Evolutionary conservation across 2,113 vertebrate species (phyloP), one percentile per base, ranked within the genome.

Genomic region (Dryoscopus gambensis): DNA sequence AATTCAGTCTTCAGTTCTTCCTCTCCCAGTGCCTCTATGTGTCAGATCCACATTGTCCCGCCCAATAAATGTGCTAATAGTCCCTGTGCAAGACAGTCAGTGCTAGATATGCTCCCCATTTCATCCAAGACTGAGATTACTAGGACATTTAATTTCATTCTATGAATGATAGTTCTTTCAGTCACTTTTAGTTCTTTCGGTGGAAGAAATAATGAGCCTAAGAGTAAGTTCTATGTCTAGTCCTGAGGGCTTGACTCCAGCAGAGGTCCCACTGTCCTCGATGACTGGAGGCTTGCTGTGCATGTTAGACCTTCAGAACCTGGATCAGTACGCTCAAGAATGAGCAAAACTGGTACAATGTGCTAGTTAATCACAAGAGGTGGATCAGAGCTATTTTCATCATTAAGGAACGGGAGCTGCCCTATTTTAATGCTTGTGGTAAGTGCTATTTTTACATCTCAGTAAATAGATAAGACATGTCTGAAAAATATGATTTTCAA

Each of bases 171-270:
- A 71, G 11, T 64, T 92, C 50, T 88, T 83, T 47, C 0, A 0
- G 88, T 64, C 49, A 73, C 49, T 95, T 87, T 80, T 64, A 92
- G 68, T 71, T 83, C 65, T 87, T 89, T 79, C 82, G 87, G 56
- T 64, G 85, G 92, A 94, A 95, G 57, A 76, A 87, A 69, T 74
- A 95, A 89, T 67, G 59, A 96, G 44, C 63, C 76, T 78, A 59
- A 63, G 59, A 90, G 44, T 28, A 81, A 81, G 87, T 71, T 86
- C 68, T 81, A 4, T 78, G 69, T 62, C 60, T 71, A 40, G 44
- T 71, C 60, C 83, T 53, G 56, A 35, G 47, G 90, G 60, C 53
- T 69, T 88, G 71, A 67, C 70, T 91, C 42, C 6, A 89, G 44
- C 90, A 84, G 76, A 81, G n/a, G 56, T 95, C 59, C 64, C 0